These are phyloP conservation scores for Aphodius granarius DNA, from an alignment of 2,888 invertebrate genomes.

Conservation along the genomic window DNA sequence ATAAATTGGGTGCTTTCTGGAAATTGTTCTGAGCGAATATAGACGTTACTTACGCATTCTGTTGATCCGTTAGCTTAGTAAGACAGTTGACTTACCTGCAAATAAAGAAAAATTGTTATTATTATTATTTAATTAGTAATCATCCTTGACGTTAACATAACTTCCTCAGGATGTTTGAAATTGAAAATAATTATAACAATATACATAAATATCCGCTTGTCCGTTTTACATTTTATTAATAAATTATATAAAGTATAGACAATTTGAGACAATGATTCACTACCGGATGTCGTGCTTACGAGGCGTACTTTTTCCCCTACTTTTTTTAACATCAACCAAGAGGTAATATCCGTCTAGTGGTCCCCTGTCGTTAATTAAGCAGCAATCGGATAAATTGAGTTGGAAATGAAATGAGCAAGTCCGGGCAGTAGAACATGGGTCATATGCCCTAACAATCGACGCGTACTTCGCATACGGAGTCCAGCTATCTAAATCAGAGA, in stretches of 20 bases:
- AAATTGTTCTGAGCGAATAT: not conserved
- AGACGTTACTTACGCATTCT: not conserved
- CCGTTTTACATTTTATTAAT: not conserved
- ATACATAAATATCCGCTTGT: not conserved
- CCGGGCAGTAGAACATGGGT: not conserved
- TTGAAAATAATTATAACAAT: not conserved
- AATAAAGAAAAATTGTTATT: not conserved
- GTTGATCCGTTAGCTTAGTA: not conserved
- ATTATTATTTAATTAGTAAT: too few relatives aligned
- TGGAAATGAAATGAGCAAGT: not conserved
- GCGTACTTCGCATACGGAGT: too few relatives aligned
- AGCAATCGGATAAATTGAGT: not conserved
- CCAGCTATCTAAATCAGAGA: too few relatives aligned
- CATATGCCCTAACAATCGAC: too few relatives aligned
- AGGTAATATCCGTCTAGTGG: not conserved
- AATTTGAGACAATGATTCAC: not conserved
- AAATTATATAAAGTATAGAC: not conserved
- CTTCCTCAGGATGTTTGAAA: not conserved
- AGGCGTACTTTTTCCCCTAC: not conserved
- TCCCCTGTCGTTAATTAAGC: not conserved
- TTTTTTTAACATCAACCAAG: not conserved
- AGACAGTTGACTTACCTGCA: not conserved
- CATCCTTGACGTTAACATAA: too few relatives aligned
- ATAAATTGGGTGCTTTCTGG: not conserved
- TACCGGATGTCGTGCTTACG: not conserved